Evolutionary conservation across 2,797 vertebrate genomes (phyloP).

Genomic region (Dipus sagitta): DNA sequence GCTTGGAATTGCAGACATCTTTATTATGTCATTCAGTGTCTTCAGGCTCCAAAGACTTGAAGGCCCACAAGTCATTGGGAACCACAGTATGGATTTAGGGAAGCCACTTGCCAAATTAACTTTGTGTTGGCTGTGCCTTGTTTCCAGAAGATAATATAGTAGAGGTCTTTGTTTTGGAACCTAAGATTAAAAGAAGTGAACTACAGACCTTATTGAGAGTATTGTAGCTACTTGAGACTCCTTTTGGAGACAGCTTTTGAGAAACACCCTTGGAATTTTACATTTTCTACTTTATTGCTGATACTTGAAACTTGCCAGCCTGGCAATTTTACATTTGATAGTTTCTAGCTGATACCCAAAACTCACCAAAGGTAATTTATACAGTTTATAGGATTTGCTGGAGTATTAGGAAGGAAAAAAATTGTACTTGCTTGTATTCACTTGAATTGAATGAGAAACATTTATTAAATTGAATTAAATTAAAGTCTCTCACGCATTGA

Average conservation of each 20-base stretch:
- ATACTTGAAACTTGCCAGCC: no score
- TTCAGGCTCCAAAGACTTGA: background rate
- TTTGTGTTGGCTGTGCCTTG: background rate
- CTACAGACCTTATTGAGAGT: conserved; percentile 34
- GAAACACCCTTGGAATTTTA: background rate
- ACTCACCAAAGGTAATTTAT: conserved; percentile 44
- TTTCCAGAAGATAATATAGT: conserved; percentile 31
- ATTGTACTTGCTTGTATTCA: conserved; percentile 11
- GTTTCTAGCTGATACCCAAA: background rate
- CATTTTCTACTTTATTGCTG: background rate
- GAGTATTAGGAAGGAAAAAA: conserved; percentile 53
- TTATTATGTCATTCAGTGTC: conserved; percentile 20
- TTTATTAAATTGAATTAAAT: background rate
- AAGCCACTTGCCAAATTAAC: conserved; percentile 47
- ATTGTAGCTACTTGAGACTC: conserved; percentile 52
- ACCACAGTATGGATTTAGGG: conserved; percentile 28
- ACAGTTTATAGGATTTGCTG: conserved; percentile 5
- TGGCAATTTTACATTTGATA: conserved; percentile 17
- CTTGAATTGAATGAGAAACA: conserved; percentile 11
- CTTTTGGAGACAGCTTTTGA: conserved; percentile 34
- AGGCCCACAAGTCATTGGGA: background rate
- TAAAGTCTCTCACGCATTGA: background rate
- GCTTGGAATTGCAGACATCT: background rate
- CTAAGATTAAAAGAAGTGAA: conserved; percentile 45
- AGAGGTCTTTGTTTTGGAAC: background rate